These are phyloP conservation scores for Heteromyza rotundicornis DNA, from an alignment of 2,888 invertebrate species.

Conservation along the genomic window DNA sequence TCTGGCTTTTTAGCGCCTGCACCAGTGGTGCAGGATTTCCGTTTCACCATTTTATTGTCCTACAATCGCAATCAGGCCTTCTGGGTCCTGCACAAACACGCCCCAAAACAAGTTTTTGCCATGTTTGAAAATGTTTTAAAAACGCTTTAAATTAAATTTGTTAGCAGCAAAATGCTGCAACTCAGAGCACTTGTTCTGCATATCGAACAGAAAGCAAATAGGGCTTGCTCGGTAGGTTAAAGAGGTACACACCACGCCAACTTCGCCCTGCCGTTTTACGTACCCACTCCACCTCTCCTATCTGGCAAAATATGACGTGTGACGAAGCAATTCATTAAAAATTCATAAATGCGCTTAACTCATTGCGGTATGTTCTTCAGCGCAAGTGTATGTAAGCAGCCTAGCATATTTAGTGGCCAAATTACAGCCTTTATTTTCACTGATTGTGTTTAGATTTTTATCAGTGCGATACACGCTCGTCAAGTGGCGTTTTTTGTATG, in stretches of 20 bases:
- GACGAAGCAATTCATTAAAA: constrained; percentile 61
- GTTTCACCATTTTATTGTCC: constrained; percentile 18
- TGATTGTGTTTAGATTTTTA: not conserved
- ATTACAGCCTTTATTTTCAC: not conserved
- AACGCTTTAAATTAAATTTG: too few relatives aligned
- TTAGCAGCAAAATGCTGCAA: too few relatives aligned
- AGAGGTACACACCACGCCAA: too few relatives aligned
- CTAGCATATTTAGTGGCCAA: not conserved
- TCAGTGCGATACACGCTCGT: constrained; percentile 5
- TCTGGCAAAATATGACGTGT: constrained; percentile 48
- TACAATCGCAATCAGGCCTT: too few relatives aligned
- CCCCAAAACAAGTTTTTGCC: too few relatives aligned
- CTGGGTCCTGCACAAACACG: too few relatives aligned
- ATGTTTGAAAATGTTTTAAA: too few relatives aligned
- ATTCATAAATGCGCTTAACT: constrained; percentile 52
- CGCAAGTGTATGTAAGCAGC: too few relatives aligned
- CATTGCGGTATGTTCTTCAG: not conserved
- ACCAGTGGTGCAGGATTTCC: constrained; percentile 18
- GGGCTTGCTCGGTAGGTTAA: too few relatives aligned
- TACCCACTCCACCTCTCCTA: constrained; percentile 6
- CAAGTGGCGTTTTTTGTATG: constrained; percentile 7
- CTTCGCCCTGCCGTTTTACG: not conserved
- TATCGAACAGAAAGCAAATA: too few relatives aligned
- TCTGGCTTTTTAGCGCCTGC: constrained; percentile 26
- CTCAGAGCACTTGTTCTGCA: too few relatives aligned